phyloP scores from a whole-genome alignment of 1,140 invertebrate species.

The Dendroctonus valens region DNA sequence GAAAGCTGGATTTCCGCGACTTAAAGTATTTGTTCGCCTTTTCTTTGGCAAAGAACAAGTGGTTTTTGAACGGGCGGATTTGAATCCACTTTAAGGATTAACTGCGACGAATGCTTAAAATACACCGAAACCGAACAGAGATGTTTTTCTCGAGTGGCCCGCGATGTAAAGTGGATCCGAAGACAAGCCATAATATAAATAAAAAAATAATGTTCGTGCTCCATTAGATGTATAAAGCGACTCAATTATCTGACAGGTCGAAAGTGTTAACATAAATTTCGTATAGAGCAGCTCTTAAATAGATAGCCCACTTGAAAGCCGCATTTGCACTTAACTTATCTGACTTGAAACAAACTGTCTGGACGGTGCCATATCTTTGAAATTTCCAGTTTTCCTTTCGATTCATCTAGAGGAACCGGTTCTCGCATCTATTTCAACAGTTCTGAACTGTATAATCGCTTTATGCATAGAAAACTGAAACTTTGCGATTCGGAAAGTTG shows the following conservation, averaged over 20 bases:
- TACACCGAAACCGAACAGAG: slow-evolving; percentile 19
- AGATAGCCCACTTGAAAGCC: slow-evolving; percentile 18
- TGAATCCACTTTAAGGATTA: slow-evolving; percentile 34
- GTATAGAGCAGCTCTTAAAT: slow-evolving; percentile 20
- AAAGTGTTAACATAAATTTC: slow-evolving; percentile 21
- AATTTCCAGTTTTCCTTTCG: no score
- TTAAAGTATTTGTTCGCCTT: slow-evolving; percentile 34
- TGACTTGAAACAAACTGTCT: slow-evolving; percentile 2
- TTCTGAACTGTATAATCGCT: no score
- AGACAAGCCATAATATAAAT: no score
- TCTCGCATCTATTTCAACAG: no score
- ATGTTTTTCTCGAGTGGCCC: slow-evolving; percentile 11
- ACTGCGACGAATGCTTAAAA: slow-evolving; percentile 17
- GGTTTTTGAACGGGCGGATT: slow-evolving; percentile 21
- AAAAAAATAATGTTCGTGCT: slow-evolving; percentile 8
- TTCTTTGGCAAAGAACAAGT: slow-evolving; percentile 27
- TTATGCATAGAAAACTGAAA: no score
- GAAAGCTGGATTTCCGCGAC: slow-evolving; percentile 30
- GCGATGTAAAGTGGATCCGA: not conserved
- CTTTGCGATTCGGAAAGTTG: no score
- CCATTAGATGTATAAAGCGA: slow-evolving; percentile 10
- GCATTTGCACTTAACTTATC: slow-evolving; percentile 6
- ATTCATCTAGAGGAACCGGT: no score
- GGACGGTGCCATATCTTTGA: not conserved
- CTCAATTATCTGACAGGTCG: slow-evolving; percentile 6